Conservation (phyloP, 2,888 invertebrate species). For the Pheosia gnoma region DNA sequence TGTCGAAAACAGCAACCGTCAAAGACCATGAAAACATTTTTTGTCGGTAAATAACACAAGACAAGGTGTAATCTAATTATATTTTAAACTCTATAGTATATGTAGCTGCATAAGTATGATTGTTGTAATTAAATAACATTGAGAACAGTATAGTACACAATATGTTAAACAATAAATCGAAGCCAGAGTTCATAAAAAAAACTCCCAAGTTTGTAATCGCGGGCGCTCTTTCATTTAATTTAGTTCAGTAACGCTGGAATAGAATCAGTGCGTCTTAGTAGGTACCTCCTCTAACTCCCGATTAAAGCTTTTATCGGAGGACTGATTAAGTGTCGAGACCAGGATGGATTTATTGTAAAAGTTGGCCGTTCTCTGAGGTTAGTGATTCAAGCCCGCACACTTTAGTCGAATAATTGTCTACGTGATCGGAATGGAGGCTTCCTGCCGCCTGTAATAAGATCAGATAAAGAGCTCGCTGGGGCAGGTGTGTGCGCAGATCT, state of each 20-base stretch:
- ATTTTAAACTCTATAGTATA: too few relatives aligned
- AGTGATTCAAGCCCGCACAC: conserved; percentile 83
- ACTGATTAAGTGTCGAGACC: conserved; percentile 83
- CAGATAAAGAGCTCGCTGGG: conserved; percentile 69
- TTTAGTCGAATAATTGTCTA: conserved; percentile 84
- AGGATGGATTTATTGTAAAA: conserved; percentile 84
- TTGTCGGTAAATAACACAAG: too few relatives aligned
- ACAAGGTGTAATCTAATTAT: too few relatives aligned
- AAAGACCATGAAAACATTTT: too few relatives aligned
- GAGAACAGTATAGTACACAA: too few relatives aligned
- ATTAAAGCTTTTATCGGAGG: conserved; percentile 82
- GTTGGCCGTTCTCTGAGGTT: conserved; percentile 81
- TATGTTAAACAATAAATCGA: too few relatives aligned
- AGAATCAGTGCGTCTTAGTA: conserved; percentile 64
- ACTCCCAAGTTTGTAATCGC: conserved; percentile 47
- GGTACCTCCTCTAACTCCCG: conserved; percentile 72
- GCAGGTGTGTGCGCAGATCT: conserved; percentile 56
- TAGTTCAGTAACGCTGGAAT: conserved; percentile 60
- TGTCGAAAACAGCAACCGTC: too few relatives aligned
- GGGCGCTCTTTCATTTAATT: conserved; percentile 56
- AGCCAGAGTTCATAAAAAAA: conserved; percentile 27
- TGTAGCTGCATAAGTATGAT: too few relatives aligned
- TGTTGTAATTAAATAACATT: too few relatives aligned
- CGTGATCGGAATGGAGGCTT: conserved; percentile 79
- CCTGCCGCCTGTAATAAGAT: conserved; percentile 76